Evolutionary conservation across 1,140 invertebrate genomes (phyloP).

Genomic region (silkworm (Bombyx mori)): ASM3026992v2 NC_085112.1:1798501-1799000

Average conservation of each 20-base stretch:
- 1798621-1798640: constrained; percentile 4
- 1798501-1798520: no score
- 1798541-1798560: constrained; percentile 26
- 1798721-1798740: constrained; percentile 18
- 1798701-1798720: constrained; percentile 20
- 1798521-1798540: not conserved
- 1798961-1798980: constrained; percentile 45
- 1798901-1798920: constrained; percentile 62
- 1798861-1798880: constrained; percentile 32
- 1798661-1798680: constrained; percentile 57
- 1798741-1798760: constrained; percentile 54
- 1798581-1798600: constrained; percentile 3
- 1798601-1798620: constrained; percentile 1
- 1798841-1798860: constrained; percentile 40
- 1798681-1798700: constrained; percentile 52
- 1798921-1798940: constrained; percentile 56
- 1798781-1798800: constrained; percentile 62
- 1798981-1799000: no score
- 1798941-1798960: constrained; percentile 41
- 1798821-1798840: constrained; percentile 48
- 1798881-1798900: constrained; percentile 42
- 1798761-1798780: constrained; percentile 61
- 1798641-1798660: constrained; percentile 13
- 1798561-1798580: constrained; percentile 10
- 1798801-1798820: constrained; percentile 54